These are phyloP conservation scores for Alloscopus bannaensis DNA, from an alignment of 2,888 invertebrate genomes.

Conservation along the genomic window DNA sequence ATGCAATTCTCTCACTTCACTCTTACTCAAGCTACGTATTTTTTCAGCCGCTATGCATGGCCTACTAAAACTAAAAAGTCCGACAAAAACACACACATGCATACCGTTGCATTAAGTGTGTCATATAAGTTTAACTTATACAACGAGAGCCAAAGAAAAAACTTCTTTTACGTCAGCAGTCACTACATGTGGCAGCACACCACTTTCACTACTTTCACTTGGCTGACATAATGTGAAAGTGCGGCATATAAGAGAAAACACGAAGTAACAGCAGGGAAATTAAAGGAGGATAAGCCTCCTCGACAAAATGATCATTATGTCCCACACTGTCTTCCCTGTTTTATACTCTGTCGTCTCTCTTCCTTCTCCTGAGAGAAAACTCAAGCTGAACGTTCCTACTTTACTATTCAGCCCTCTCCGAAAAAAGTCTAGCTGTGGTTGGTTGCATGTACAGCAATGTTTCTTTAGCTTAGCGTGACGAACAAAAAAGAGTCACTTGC, in stretches of 20 bases:
- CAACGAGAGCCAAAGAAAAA: conserved; percentile 41
- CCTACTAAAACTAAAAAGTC: background rate
- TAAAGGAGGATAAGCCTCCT: conserved; percentile 51
- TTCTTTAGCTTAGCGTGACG: conserved; percentile 42
- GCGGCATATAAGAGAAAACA: background rate
- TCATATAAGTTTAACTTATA: background rate
- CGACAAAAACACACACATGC: background rate
- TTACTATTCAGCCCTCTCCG: background rate
- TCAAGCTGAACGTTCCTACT: conserved; percentile 3
- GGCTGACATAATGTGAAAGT: background rate
- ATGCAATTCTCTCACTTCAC: background rate
- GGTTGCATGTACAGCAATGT: conserved; percentile 25
- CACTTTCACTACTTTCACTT: background rate
- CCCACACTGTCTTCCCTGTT: conserved; percentile 35
- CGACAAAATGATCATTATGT: conserved; percentile 56
- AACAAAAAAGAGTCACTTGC: conserved; percentile 49
- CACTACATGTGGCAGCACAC: too few species aligned
- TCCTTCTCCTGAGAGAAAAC: conserved; percentile 22
- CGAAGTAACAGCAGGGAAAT: conserved; percentile 41
- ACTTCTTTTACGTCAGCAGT: conserved; percentile 45
- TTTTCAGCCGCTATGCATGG: background rate
- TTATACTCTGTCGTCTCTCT: background rate
- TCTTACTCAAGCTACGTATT: background rate
- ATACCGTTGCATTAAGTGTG: conserved; percentile 4
- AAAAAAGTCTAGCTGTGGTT: background rate